A percentile compares a stretch with the other conserved stretches of the same genome.
These are phyloP conservation scores for Pseudomyrmex concolor DNA, from an alignment of 1,140 invertebrate genomes.

Conservation along the genomic window DNA sequence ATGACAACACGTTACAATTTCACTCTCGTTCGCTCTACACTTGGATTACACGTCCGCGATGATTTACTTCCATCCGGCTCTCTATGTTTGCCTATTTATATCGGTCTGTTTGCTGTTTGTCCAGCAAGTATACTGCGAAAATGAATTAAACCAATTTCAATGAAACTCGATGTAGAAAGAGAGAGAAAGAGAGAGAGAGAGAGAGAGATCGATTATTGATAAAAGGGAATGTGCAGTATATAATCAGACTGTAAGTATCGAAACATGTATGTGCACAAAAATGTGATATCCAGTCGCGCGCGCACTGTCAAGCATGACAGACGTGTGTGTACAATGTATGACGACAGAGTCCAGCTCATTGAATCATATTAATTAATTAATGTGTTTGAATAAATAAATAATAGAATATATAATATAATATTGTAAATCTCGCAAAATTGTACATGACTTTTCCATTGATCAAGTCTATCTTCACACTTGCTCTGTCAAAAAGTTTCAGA, in stretches of 20 bases:
- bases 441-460: no score
- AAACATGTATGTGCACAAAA: background rate
- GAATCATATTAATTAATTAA: no score
- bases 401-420: no score
- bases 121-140: constrained; percentile 21
- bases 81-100: constrained; percentile 39
- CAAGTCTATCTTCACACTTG: no score
- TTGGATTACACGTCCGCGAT: constrained; percentile 13
- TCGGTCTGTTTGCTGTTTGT: constrained; percentile 6
- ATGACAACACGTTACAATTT: constrained; percentile 10
- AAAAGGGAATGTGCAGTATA: background rate
- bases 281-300: background rate
- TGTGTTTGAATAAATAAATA: no score
- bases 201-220: background rate
- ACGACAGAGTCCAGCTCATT: no score
- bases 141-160: constrained; percentile 19
- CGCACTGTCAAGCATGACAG: no score
- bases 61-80: constrained; percentile 12
- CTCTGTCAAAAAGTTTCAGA: no score
- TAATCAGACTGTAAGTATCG: background rate
- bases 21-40: constrained; percentile 13
- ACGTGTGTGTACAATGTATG: no score
- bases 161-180: constrained; percentile 17
- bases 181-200: no score
- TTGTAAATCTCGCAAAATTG: no score